phyloP scores from a whole-genome alignment of 2,113 vertebrate genomes.

The Arvicanthis niloticus region DNA sequence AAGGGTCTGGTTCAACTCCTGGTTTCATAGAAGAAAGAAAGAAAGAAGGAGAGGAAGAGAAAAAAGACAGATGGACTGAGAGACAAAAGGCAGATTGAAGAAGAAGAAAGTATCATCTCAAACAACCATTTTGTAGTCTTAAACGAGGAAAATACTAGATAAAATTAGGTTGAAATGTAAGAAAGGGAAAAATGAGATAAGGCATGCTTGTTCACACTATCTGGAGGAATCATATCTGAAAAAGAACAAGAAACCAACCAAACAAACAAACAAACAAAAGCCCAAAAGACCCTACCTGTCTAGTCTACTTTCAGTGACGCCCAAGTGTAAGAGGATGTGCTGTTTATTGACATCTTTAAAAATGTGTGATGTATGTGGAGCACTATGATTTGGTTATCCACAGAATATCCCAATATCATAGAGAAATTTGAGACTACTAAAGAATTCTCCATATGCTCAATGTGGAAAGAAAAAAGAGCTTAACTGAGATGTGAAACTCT shows the following conservation, averaged over 20 bases:
- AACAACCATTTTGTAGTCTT: background rate
- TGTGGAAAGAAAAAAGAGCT: background rate
- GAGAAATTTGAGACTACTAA: constrained; percentile 39
- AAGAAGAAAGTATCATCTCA: background rate
- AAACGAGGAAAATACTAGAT: background rate
- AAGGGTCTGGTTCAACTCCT: background rate
- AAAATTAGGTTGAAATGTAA: background rate
- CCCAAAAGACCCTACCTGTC: too few relatives aligned
- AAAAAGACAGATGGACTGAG: background rate
- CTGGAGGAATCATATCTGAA: background rate
- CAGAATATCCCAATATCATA: background rate
- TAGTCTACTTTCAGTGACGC: background rate
- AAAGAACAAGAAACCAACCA: background rate
- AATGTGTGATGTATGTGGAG: constrained; percentile 7
- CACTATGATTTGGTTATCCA: background rate
- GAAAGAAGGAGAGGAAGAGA: background rate
- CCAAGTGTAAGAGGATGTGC: background rate
- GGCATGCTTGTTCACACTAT: background rate
- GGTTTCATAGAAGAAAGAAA: background rate
- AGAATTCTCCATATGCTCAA: constrained; percentile 32
- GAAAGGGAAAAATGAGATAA: background rate
- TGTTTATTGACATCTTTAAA: constrained; percentile 34
- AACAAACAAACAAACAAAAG: background rate
- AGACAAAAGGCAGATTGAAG: background rate
- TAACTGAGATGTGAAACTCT: background rate